These are phyloP conservation scores for Progne subis DNA, from an alignment of 2,113 vertebrate species.

Conservation along the genomic window DNA sequence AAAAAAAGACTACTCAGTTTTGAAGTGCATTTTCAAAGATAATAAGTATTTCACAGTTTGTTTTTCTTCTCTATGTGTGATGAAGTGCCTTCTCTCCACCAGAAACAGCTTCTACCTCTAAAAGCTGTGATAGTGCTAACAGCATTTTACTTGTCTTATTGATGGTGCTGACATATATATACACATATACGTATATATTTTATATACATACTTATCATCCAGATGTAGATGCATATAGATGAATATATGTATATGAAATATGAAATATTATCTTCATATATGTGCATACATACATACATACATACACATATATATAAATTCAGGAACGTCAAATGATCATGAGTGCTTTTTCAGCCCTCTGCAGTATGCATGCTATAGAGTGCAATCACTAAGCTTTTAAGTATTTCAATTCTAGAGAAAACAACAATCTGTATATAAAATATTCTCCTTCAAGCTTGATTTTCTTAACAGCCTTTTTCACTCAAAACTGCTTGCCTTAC, in stretches of 20 bases:
- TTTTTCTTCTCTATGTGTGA: not conserved
- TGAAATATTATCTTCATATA: not conserved
- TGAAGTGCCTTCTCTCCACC: not conserved
- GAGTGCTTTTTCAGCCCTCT: not conserved
- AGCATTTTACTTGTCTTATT: not conserved
- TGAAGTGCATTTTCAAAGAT: not conserved
- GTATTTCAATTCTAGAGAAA: not conserved
- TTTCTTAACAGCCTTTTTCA: constrained; percentile 22
- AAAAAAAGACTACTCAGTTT: not conserved
- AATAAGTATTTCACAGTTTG: not conserved
- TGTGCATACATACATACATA: not conserved
- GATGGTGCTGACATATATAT: not conserved
- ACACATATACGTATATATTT: not conserved
- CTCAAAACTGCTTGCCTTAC: not conserved
- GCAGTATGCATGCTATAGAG: not conserved
- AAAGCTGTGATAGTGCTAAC: not conserved
- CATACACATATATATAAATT: not conserved
- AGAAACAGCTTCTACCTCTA: not conserved
- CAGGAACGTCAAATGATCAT: not conserved
- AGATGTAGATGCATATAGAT: not conserved
- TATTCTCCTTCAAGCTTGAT: not conserved
- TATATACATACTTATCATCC: not conserved
- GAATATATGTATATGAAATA: not conserved
- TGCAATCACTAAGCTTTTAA: not conserved
- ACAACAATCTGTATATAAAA: not conserved